These are phyloP conservation scores for Cydia strobilella DNA, from an alignment of 1,140 invertebrate genomes.

Conservation along the genomic window DNA sequence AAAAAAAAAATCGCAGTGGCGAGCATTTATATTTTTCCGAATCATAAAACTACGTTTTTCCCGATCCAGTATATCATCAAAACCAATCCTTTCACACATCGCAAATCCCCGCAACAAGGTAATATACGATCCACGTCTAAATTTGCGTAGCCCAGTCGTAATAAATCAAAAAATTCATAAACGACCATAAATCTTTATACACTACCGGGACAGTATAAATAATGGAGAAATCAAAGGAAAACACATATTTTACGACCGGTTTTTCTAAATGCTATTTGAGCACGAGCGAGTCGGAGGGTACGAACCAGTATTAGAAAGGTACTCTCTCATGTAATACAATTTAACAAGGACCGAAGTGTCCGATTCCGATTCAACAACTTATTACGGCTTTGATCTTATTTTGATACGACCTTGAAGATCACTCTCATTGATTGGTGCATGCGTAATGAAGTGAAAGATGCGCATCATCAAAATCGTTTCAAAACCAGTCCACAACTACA, in stretches of 20 bases:
- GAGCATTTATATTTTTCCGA: neutral
- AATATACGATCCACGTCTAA: constrained; percentile 13
- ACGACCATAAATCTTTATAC: constrained; percentile 26
- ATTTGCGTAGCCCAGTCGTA: neutral
- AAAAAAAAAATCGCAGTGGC: no score
- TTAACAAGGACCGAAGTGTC: no score
- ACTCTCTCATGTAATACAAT: no score
- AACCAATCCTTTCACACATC: constrained; percentile 23
- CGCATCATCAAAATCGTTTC: no score
- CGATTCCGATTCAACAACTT: no score
- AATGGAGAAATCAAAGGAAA: constrained; percentile 22
- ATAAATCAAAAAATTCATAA: constrained; percentile 31
- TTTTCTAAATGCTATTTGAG: neutral
- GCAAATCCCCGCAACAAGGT: constrained; percentile 18
- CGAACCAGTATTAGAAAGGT: no score
- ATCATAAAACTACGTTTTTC: neutral
- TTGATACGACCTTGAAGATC: no score
- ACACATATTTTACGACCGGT: neutral
- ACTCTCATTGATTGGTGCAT: no score
- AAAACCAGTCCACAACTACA: no score
- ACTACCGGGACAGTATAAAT: constrained; percentile 29
- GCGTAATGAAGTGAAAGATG: no score
- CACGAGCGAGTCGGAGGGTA: neutral
- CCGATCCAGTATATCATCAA: neutral
- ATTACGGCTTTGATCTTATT: no score